phyloP scores from a whole-genome alignment of 2,797 vertebrate species.

The Enoplosus armatus region DNA sequence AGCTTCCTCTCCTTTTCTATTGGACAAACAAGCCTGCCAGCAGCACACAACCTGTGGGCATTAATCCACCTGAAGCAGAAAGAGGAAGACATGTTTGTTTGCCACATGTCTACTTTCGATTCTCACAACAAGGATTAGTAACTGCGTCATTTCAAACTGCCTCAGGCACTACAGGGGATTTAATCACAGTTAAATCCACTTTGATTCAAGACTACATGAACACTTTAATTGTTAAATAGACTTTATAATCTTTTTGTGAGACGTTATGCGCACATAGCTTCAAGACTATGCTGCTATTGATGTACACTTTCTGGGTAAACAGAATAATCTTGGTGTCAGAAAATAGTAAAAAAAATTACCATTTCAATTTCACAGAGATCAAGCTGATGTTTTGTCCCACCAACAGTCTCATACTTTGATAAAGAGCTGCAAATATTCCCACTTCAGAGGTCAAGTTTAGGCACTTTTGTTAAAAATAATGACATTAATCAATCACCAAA shows the following conservation, averaged over 20 bases:
- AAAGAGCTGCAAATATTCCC: background rate
- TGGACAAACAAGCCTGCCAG: background rate
- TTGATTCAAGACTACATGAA: accelerated
- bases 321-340: too few species aligned
- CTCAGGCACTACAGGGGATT: background rate
- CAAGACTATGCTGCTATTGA: accelerated
- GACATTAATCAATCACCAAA: too few species aligned
- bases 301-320: background rate
- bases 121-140: slow-evolving; percentile 3
- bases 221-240: background rate
- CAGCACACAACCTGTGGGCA: too few species aligned
- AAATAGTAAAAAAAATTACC: background rate
- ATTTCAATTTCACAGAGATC: background rate
- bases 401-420: background rate
- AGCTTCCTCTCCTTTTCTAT: background rate
- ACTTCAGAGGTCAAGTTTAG: background rate
- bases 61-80: background rate
- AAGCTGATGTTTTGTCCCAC: background rate
- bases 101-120: background rate
- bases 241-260: too few species aligned
- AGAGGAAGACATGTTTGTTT: slow-evolving; percentile 7
- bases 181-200: background rate
- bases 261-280: too few species aligned
- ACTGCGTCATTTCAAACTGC: slow-evolving; percentile 33
- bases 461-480: background rate